A percentile compares a stretch with the other conserved stretches of the same genome.
These are phyloP conservation scores for Coturnix japonica DNA, from an alignment of 2,113 vertebrate genomes.

Conservation along the genomic window DNA sequence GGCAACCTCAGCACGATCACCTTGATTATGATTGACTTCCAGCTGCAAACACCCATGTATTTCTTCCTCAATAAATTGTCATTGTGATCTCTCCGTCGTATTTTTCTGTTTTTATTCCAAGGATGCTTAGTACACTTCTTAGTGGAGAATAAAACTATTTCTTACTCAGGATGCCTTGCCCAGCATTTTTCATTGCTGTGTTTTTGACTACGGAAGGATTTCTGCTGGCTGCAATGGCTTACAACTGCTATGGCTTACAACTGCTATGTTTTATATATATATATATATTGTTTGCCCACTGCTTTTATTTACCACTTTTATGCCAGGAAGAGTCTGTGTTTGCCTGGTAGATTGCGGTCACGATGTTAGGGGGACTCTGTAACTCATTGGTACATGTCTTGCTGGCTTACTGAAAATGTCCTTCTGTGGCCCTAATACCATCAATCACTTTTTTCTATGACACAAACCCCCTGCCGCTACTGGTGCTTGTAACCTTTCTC, in stretches of 20 bases:
- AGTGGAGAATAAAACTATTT: background rate
- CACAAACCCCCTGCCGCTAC: constrained; percentile 47
- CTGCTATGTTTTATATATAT: too few species aligned
- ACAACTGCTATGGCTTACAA: background rate
- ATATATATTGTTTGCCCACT: background rate
- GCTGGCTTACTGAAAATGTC: background rate
- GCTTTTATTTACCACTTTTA: background rate
- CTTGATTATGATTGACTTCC: background rate
- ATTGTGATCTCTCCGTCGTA: background rate
- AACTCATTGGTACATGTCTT: constrained; percentile 30
- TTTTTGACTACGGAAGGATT: background rate
- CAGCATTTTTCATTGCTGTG: background rate
- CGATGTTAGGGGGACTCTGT: background rate
- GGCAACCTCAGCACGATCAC: background rate
- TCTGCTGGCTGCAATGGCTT: background rate
- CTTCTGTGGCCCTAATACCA: constrained; percentile 30
- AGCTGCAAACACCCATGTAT: background rate
- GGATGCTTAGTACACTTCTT: background rate
- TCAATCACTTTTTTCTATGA: constrained; percentile 71
- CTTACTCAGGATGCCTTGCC: background rate
- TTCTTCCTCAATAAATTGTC: background rate
- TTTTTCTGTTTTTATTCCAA: background rate
- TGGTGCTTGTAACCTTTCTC: constrained; percentile 9
- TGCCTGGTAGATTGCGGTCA: background rate
- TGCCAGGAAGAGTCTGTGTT: background rate